A percentile compares a stretch with the other conserved stretches of the same genome.
Evolutionary conservation across 2,113 vertebrate genomes (phyloP).

Genomic region (Galbula dea): DNA sequence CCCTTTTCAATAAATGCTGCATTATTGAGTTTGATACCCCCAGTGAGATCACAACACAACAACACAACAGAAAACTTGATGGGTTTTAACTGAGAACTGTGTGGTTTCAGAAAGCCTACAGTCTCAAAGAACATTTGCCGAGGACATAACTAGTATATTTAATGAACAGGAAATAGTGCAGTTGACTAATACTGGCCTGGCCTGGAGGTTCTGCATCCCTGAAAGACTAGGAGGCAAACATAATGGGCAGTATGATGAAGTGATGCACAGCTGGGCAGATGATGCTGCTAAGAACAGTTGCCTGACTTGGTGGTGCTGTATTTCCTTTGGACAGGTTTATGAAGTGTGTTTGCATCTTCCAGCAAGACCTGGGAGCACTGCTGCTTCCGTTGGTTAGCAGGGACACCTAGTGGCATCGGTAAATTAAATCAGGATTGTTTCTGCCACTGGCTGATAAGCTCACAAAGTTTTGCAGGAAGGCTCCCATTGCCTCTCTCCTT

Average conservation of each 20-base stretch:
- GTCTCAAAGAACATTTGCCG: not conserved
- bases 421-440: not conserved
- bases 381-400: not conserved
- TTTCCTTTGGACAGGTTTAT: constrained; percentile 5
- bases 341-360: not conserved
- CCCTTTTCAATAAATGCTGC: not conserved
- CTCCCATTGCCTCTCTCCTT: not conserved
- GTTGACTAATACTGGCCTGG: constrained; percentile 12
- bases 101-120: not conserved
- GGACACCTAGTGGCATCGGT: constrained; percentile 36
- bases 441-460: not conserved
- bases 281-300: not conserved
- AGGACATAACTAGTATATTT: not conserved
- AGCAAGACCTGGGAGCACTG: accelerated
- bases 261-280: not conserved
- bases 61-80: not conserved
- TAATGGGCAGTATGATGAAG: not conserved
- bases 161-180: not conserved
- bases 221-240: not conserved
- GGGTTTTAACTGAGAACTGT: not conserved
- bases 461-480: accelerated
- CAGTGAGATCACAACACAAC: accelerated
- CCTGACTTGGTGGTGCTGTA: not conserved
- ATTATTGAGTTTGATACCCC: not conserved
- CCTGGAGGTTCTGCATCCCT: not conserved